Percentiles rank a stretch among this genome's conserved stretches.
Conservation (phyloP, 1,140 invertebrate species). For the Armadillidium nasatum region DNA sequence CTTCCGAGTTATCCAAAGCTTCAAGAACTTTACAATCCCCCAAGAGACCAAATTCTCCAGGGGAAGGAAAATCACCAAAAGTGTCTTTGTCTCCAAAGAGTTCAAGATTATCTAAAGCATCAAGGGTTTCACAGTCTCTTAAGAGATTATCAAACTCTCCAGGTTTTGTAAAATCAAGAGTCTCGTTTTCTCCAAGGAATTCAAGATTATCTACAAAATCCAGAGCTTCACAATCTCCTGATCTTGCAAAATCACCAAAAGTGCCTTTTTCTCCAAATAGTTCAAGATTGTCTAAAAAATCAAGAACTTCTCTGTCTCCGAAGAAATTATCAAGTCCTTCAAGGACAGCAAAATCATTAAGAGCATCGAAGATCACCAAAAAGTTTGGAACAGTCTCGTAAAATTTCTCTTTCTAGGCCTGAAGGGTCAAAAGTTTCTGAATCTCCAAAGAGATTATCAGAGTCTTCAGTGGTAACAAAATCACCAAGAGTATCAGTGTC, state of each 20-base stretch:
- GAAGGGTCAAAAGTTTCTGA: not conserved
- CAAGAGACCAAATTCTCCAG: not conserved
- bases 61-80: too few relatives aligned
- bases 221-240: not conserved
- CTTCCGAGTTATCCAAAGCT: not conserved
- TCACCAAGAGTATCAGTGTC: not conserved
- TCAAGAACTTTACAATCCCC: not conserved
- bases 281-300: slow-evolving; percentile 9
- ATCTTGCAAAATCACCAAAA: too few relatives aligned
- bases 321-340: not conserved
- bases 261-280: not conserved
- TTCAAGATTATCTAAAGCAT: slow-evolving; percentile 5
- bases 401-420: not conserved
- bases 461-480: not conserved
- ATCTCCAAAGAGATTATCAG: not conserved
- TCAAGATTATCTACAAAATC: not conserved
- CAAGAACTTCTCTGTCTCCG: not conserved
- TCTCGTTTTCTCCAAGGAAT: not conserved
- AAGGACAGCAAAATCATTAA: not conserved
- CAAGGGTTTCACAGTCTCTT: not conserved
- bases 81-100: not conserved
- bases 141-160: not conserved
- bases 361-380: not conserved
- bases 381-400: not conserved
- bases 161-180: not conserved